Evolutionary conservation across 2,888 invertebrate species (phyloP).

Genomic region (Invenusta paracnida): DNA sequence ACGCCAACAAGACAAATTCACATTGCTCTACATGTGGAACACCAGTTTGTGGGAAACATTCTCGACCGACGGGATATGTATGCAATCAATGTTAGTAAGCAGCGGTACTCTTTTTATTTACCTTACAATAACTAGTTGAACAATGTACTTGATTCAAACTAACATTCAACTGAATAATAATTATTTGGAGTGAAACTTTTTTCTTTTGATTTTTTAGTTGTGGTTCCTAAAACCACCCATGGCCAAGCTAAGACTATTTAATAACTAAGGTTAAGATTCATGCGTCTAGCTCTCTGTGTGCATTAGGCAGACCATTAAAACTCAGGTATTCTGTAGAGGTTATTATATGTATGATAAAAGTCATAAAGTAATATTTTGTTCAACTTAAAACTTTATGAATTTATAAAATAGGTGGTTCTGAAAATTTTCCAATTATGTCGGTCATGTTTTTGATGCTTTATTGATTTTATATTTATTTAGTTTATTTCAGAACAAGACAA

Average conservation of each 20-base stretch:
- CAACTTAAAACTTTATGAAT: background rate
- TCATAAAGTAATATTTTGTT: background rate
- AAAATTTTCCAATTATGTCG: too few relatives aligned
- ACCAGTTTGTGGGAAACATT: constrained; percentile 27
- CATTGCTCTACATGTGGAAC: constrained; percentile 4
- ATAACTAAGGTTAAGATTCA: background rate
- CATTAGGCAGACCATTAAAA: background rate
- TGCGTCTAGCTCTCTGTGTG: background rate
- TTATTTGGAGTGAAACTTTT: background rate
- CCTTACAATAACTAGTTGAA: background rate
- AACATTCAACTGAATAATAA: background rate
- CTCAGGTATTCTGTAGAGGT: background rate
- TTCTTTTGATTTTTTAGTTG: background rate
- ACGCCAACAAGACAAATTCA: background rate
- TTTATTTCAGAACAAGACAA: too few relatives aligned
- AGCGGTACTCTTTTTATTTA: background rate
- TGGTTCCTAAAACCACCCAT: background rate
- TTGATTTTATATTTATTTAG: too few relatives aligned
- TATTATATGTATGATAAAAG: background rate
- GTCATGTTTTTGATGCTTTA: too few relatives aligned
- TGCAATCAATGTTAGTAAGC: constrained; percentile 9
- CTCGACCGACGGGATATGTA: background rate
- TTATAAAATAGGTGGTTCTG: background rate
- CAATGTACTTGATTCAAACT: background rate
- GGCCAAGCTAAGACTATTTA: background rate